Conservation (phyloP, 2,113 vertebrate genomes). For the Brachirus orientalis region DNA sequence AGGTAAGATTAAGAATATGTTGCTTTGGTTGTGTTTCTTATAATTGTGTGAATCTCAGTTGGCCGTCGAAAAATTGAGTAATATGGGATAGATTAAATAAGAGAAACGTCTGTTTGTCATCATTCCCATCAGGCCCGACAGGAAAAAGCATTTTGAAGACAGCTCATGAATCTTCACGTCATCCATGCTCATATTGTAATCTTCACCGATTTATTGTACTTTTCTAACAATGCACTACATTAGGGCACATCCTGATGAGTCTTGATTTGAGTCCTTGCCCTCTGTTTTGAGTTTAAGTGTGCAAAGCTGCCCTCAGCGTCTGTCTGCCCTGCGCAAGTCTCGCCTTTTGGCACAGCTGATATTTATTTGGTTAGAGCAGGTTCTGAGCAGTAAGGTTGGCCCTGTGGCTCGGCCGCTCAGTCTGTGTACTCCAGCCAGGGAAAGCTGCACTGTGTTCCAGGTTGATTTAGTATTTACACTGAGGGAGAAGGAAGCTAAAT, state of each 20-base stretch:
- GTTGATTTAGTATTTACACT: slow-evolving; percentile 50
- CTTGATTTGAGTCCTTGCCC: background rate
- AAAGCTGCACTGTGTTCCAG: slow-evolving; percentile 32
- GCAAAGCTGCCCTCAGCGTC: slow-evolving; percentile 14
- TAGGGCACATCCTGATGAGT: background rate
- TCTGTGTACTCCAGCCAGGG: slow-evolving; percentile 35
- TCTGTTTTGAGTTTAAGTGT: background rate
- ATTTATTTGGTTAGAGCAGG: slow-evolving; percentile 60
- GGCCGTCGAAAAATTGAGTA: too few relatives aligned
- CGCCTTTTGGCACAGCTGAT: slow-evolving; percentile 39
- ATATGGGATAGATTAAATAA: too few relatives aligned
- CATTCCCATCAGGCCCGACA: too few relatives aligned
- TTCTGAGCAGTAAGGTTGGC: slow-evolving; percentile 30
- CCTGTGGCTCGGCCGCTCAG: slow-evolving; percentile 6
- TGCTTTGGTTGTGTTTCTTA: too few relatives aligned
- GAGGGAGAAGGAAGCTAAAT: slow-evolving; percentile 54
- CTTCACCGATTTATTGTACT: too few relatives aligned
- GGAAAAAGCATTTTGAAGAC: too few relatives aligned
- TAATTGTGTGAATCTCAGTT: too few relatives aligned
- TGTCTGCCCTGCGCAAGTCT: slow-evolving; percentile 10
- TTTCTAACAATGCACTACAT: rapidly evolving
- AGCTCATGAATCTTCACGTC: too few relatives aligned
- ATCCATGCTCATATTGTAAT: too few relatives aligned
- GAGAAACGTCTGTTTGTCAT: too few relatives aligned
- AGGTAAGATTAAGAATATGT: too few relatives aligned